Evolutionary conservation across 2,888 invertebrate genomes (phyloP), one percentile per base, ranked within the genome.

Genomic region (Hirtodrosophila duncani): DNA sequence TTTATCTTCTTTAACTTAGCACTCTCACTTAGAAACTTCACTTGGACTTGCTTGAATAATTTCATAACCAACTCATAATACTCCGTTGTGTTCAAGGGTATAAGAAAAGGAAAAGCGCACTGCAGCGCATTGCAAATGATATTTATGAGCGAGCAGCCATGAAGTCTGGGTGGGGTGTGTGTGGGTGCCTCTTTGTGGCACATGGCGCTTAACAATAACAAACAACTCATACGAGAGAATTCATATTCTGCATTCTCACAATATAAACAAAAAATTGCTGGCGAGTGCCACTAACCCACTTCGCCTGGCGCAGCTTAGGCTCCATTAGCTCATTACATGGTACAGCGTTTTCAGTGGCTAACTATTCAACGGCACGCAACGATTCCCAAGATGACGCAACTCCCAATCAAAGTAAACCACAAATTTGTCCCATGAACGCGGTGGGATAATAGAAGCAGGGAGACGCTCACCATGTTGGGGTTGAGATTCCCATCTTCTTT

Each of bases 271-370:
- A 26, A 56, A 44, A 24, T 46, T 24, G 11, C 16, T 33, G 34
- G 26, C 57, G 51, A 71, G 75, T 75, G 82, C 75, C 64, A 75
- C 82, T 75, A 81, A 75, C 75, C 82, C 67, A 75, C 77, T 79
- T 72, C 59, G 33, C 30, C n/a, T n/a, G 29, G 3, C 27, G 16
- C 46, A 13, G 34, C 60, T 56, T 55, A 43, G 59, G 69, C 62
- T 65, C 53, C 67, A 70, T 81, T 74, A 63, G 55, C 56, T 56
- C 48, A 68, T 67, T 72, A 52, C 55, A 29, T 33, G 3, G 5
- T 8, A 4, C 31, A 49, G 39, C 44, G 44, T 51, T 38, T 24
- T 31, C 44, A 52, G 56, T 56, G 23, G 62, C 52, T 50, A 34
- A 41, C 56, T 30, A 31, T 58, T 79, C 56, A 75, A 61, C 42